Evolutionary conservation across 1,140 invertebrate genomes (phyloP).

Genomic region (Drosophila ambigua): DNA sequence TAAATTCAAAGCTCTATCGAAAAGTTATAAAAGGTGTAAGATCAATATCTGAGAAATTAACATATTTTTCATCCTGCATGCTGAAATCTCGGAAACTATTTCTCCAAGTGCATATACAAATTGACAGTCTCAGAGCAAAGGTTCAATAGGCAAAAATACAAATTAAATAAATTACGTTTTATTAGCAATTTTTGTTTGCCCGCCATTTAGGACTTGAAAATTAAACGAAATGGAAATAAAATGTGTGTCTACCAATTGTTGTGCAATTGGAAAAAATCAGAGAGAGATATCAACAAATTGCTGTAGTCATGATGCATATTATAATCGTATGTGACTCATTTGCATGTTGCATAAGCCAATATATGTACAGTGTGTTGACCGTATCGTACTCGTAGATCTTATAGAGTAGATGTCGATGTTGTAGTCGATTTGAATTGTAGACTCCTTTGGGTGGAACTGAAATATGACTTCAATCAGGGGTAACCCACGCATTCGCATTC

Average conservation of each 20-base stretch:
- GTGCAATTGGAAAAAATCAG: conserved; percentile 30
- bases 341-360: conserved; percentile 41
- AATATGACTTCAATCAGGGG: conserved; percentile 47
- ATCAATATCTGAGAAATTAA: no score
- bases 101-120: conserved; percentile 9
- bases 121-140: conserved; percentile 27
- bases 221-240: no score
- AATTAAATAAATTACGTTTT: conserved; percentile 55
- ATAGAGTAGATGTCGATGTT: conserved; percentile 11
- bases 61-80: neutral
- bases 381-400: no score
- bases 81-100: conserved; percentile 1
- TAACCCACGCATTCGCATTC: conserved; percentile 42
- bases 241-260: conserved; percentile 26
- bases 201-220: conserved; percentile 10
- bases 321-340: conserved; percentile 43
- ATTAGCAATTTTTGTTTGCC: conserved; percentile 13
- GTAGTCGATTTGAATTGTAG: conserved; percentile 7
- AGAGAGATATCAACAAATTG: conserved; percentile 23
- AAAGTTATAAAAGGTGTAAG: neutral
- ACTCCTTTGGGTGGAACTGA: conserved; percentile 28
- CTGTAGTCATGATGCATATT: conserved; percentile 34
- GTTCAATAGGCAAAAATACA: conserved; percentile 13
- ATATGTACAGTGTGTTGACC: no score
- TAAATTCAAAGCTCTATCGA: no score